Percentiles rank a stretch among this genome's conserved stretches.
These are phyloP conservation scores for Orthonevra nobilis DNA, from an alignment of 2,888 invertebrate species.

Conservation along the genomic window DNA sequence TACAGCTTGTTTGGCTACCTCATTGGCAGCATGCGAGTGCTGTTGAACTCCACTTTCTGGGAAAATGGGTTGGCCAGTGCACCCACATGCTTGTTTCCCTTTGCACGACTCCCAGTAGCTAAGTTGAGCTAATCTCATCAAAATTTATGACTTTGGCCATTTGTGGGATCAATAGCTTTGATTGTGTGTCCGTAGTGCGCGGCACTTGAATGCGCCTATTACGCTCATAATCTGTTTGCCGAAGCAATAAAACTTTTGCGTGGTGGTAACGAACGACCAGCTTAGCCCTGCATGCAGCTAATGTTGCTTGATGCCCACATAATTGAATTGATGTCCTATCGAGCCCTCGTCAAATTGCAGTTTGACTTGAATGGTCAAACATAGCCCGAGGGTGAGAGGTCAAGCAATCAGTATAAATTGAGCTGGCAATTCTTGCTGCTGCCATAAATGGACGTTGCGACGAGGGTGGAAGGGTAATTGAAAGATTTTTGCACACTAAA, in stretches of 20 bases:
- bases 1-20: not conserved
- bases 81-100: constrained; percentile 31
- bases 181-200: constrained; percentile 42
- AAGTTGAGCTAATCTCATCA: constrained; percentile 45
- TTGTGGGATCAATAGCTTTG: constrained; percentile 48
- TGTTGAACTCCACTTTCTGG: constrained; percentile 3
- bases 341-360: constrained; percentile 56
- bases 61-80: constrained; percentile 24
- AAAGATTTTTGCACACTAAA: constrained; percentile 1
- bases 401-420: constrained; percentile 66
- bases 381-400: constrained; percentile 52
- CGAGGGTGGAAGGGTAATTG: constrained; percentile 11
- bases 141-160: constrained; percentile 50
- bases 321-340: constrained; percentile 65
- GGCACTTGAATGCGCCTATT: constrained; percentile 29
- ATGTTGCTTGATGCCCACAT: constrained; percentile 35
- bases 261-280: constrained; percentile 2
- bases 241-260: constrained; percentile 51
- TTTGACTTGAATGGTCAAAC: constrained; percentile 66
- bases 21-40: not conserved
- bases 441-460: constrained; percentile 34
- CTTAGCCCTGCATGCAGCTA: constrained; percentile 21
- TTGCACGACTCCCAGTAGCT: constrained; percentile 36
- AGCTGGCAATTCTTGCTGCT: constrained; percentile 12
- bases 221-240: constrained; percentile 39